Base-by-base conservation (phyloP, 2,113 vertebrate genomes). In the Oryctolagus cuniculus region DNA sequence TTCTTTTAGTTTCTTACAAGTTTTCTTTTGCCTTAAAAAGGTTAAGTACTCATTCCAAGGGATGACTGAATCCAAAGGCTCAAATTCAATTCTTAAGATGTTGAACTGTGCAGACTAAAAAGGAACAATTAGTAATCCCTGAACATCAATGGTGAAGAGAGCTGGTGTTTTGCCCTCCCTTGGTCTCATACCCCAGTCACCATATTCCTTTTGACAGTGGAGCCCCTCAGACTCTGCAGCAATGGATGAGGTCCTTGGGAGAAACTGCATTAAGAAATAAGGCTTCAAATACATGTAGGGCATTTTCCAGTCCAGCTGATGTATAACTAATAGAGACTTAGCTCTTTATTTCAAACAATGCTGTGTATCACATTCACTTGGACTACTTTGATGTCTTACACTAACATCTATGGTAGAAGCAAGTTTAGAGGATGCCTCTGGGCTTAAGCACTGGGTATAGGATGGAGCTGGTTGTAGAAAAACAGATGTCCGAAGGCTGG, bases 1-100 rank as follows among this genome's bases (percentile, higher is more conserved):
- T 80, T 95, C 70, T 89, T 77, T 77, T 75, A 10, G 17, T 94
- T 82, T 95, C 22, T 63, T 69, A 61, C n/a, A 66, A 53, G n/a
- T 31, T 70, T 87, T 83, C 49, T 44, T 93, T 83, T 72, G 38
- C 22, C 15, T 89, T 72, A 67, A 55, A 73, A 34, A 25, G 19
- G 31, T 72, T 49, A 70, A 17, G 12, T 29, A 55, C 16, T 58
- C 69, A 63, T 85, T 84, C 27, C 64, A 58, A 58, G 19, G 3
- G 12, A 73, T 81, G 53, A 55, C 87, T 58, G 66, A 75, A 73
- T 79, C 72, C 22, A 69, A 38, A 74, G 49, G 10, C 55, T 69
- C 67, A 79, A 58, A 88, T 82, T 90, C 55, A 78, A 27, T 51
- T 84, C 63, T 90, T 38, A 16, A 53, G 24, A 73, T 84, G 94